Conservation (phyloP, 1,140 invertebrate species). For the Stegodyphus mimosarum region DNA sequence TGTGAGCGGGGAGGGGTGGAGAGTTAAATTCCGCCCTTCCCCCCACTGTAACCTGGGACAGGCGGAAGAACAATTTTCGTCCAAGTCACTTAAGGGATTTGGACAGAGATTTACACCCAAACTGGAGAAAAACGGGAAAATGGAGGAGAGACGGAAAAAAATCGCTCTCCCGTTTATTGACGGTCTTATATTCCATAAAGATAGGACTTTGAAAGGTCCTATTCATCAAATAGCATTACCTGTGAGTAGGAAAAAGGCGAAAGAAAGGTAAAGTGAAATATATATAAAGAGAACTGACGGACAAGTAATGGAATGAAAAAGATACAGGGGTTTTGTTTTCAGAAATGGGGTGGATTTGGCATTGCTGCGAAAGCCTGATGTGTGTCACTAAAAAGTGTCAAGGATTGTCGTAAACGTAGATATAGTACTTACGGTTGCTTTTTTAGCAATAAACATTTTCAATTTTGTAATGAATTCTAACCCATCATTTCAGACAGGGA, state of each 20-base stretch:
- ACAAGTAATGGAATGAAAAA: neutral
- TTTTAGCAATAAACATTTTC: too few species aligned
- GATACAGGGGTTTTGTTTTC: neutral
- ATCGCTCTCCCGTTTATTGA: constrained; percentile 23
- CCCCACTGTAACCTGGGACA: neutral
- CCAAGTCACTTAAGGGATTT: neutral
- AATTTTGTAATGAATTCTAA: too few species aligned
- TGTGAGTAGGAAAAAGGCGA: constrained; percentile 8
- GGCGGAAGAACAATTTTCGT: neutral
- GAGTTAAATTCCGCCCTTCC: neutral
- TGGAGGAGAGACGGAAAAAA: constrained; percentile 24
- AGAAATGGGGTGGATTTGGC: neutral
- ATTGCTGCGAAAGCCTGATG: too few species aligned
- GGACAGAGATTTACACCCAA: constrained; percentile 1
- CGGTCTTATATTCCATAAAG: constrained; percentile 48
- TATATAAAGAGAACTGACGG: constrained; percentile 3
- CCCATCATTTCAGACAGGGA: too few species aligned
- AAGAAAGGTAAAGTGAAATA: constrained; percentile 23
- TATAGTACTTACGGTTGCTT: too few species aligned
- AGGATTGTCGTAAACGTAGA: too few species aligned
- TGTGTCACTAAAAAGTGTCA: too few species aligned
- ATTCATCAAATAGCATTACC: constrained; percentile 44
- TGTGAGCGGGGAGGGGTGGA: neutral
- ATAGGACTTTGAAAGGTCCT: constrained; percentile 39
- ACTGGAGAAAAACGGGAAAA: neutral